Evolutionary conservation across 2,888 invertebrate genomes (phyloP).

Genomic region (Andrena marginata): DNA sequence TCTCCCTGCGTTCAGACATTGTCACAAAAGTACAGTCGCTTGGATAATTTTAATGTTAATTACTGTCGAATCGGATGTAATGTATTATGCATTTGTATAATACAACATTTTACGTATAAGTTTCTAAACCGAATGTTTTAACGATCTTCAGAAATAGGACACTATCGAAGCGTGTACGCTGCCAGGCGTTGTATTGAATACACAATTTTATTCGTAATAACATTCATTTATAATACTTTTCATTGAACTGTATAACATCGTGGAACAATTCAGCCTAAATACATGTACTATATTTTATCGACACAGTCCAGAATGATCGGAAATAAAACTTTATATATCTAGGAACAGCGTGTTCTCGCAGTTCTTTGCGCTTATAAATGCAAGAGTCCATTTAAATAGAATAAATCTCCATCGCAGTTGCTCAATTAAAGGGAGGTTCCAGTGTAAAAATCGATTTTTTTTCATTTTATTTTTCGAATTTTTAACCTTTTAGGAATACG

Average conservation of each 20-base stretch:
- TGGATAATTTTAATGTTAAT: conserved; percentile 52
- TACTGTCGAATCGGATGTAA: conserved; percentile 36
- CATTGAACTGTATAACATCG: conserved; percentile 61
- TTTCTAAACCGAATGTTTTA: conserved; percentile 53
- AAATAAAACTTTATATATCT: conserved; percentile 63
- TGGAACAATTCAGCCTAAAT: conserved; percentile 66
- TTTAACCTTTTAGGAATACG: too few relatives aligned
- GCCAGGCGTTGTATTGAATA: conserved; percentile 43
- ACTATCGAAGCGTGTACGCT: conserved; percentile 43
- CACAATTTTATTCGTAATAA: conserved; percentile 54
- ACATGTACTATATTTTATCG: conserved; percentile 63
- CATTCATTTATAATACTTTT: conserved; percentile 60
- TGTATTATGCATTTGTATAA: conserved; percentile 46
- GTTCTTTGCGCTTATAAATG: background rate
- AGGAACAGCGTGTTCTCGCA: conserved; percentile 44
- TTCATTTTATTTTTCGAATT: too few relatives aligned
- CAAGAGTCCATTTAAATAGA: background rate
- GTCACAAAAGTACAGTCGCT: conserved; percentile 29
- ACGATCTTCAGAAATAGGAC: conserved; percentile 51
- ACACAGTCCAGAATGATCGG: conserved; percentile 60
- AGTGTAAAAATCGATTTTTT: too few relatives aligned
- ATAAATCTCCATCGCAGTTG: background rate
- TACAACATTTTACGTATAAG: conserved; percentile 45
- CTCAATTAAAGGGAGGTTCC: background rate
- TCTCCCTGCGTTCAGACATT: conserved; percentile 24